Conservation (phyloP, 2,888 invertebrate species). For the Teleogryllus oceanicus region DNA sequence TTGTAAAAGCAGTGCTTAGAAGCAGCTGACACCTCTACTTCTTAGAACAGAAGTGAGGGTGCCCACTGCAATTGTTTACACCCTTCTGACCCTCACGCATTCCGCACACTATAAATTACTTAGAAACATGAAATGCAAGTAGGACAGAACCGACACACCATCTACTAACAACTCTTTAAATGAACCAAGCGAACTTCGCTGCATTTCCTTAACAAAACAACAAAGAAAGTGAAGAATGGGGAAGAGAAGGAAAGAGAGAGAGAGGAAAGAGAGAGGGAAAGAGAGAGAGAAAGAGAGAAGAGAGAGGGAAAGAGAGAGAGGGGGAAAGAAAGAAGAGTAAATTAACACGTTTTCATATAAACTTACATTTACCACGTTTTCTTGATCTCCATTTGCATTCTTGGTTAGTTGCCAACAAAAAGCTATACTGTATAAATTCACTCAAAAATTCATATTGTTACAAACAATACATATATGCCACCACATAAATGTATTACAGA, state of each 20-base stretch:
- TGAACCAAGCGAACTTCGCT: no score
- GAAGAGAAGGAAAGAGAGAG: background rate
- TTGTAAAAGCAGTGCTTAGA: background rate
- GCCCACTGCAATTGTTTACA: background rate
- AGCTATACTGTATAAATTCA: no score
- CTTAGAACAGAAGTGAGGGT: constrained; percentile 26
- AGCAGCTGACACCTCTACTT: constrained; percentile 12
- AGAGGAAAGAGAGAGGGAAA: no score
- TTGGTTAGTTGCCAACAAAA: no score
- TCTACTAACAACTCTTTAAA: no score
- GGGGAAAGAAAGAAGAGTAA: background rate
- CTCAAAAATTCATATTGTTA: no score
- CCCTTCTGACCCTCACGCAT: background rate
- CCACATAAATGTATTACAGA: no score
- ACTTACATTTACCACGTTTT: constrained; percentile 3
- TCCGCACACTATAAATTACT: background rate
- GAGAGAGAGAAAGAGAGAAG: no score
- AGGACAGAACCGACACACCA: background rate
- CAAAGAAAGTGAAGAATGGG: background rate
- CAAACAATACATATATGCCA: no score
- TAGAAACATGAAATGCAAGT: background rate
- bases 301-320: no score
- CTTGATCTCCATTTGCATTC: no score
- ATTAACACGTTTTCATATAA: constrained; percentile 10
- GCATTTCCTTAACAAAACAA: background rate